Evolutionary conservation across 2,888 invertebrate genomes (phyloP), one percentile per base, ranked within the genome.

Genomic region (Epinotia nisella): DNA sequence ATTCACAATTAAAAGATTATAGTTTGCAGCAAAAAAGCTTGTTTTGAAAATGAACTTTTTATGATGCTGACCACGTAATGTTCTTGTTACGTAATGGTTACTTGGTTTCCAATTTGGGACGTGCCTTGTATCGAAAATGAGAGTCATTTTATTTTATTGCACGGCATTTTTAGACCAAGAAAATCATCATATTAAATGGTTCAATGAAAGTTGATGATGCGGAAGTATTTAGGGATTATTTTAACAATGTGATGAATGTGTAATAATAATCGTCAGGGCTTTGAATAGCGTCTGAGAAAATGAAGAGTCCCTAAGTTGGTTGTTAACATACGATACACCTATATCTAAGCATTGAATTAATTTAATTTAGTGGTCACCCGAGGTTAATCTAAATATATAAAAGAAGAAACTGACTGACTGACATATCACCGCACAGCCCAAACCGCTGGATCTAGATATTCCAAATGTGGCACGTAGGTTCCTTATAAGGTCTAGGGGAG

Each of bases 71-170:
- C 35, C 51, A 53, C 65, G 39, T 65, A 65, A 65, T 60, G 35
- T 19, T n/a, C n/a, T 9, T 10, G 10, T 69, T 66, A 60, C 71
- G 66, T 59, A 71, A 29, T 53, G 39, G 53, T 71, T 19, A 53
- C 61, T 45, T 29, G 19, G 59, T 66, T 71, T 66, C 19, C 65
- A 66, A 66, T 61, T n/a, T 13, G 71, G 61, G 55, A 55, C 71
- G 71, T 61, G 71, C 55, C 17, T 29, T 19, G 24, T 41, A 41
- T 45, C 66, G 51, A 72, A 72, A 72, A 72, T 67, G 71, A 72
- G 45, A 72, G 67, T 72, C 71, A 72, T 67, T 67, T 45, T 45
- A 67, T 61, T 72, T 72, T 72, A 72, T 72, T 72, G 67, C 45
- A 53, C 62, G 51, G 24, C n/a, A 53, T 69, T 60, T 60, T 39